phyloP scores from a whole-genome alignment of 2,797 vertebrate species.

The Sebastes iracundus region DNA sequence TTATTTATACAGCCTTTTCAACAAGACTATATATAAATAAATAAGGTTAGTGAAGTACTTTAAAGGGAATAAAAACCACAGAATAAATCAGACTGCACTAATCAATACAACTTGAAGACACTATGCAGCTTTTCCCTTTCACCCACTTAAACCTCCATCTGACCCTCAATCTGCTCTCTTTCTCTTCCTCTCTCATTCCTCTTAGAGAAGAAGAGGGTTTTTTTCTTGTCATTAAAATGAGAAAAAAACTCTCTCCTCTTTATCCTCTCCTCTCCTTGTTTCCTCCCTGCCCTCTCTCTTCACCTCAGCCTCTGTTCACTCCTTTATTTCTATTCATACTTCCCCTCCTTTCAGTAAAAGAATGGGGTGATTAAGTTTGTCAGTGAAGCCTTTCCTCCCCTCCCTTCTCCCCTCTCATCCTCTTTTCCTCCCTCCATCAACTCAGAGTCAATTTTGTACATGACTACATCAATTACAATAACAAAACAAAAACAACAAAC shows the following conservation, averaged over 20 bases:
- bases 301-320: neutral
- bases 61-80: neutral
- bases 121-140: neutral
- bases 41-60: neutral
- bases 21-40: neutral
- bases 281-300: slow-evolving; percentile 4
- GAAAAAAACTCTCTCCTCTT: neutral
- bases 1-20: neutral
- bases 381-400: slow-evolving; percentile 26
- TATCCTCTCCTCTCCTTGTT: neutral
- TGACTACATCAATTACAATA: slow-evolving; percentile 51
- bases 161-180: neutral
- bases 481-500: slow-evolving; percentile 51
- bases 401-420: neutral
- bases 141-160: neutral
- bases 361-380: slow-evolving; percentile 32
- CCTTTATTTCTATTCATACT: slow-evolving; percentile 34
- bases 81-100: neutral
- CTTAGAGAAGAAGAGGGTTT: neutral
- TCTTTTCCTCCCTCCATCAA: slow-evolving; percentile 26
- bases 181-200: neutral
- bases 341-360: slow-evolving; percentile 25
- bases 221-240: slow-evolving; percentile 11
- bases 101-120: neutral
- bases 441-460: slow-evolving; percentile 45